These are phyloP conservation scores for Ormia ochracea DNA, from an alignment of 2,888 invertebrate species.

Conservation along the genomic window DNA sequence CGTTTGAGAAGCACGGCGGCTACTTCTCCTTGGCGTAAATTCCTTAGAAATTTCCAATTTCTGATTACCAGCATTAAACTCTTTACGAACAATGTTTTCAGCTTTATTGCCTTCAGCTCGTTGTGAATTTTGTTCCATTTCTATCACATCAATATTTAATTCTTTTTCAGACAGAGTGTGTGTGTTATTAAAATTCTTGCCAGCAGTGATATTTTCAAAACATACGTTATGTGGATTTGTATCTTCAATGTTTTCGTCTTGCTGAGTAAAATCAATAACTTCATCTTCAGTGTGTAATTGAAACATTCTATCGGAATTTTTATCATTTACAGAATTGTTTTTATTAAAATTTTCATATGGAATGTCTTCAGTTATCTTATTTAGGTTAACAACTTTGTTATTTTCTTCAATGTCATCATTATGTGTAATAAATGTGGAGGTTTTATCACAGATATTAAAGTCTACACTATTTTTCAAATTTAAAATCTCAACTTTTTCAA, in stretches of 20 bases:
- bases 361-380: neutral
- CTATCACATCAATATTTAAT: neutral
- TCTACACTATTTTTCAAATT: neutral
- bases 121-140: neutral
- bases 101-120: neutral
- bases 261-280: neutral
- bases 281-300: neutral
- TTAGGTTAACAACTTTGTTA: neutral
- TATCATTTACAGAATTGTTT: neutral
- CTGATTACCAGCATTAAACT: neutral
- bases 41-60: neutral
- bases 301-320: neutral
- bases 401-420: neutral
- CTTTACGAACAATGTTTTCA: neutral
- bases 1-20: conserved; percentile 46
- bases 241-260: neutral
- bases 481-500: neutral
- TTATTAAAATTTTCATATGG: neutral
- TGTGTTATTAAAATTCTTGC: neutral
- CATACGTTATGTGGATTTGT: neutral
- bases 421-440: neutral
- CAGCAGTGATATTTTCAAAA: neutral
- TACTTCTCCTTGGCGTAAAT: conserved; percentile 28
- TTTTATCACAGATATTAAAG: neutral
- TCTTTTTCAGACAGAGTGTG: neutral